Percentiles rank a stretch among this genome's conserved stretches.
These are phyloP conservation scores for Muscicapa striata DNA, from an alignment of 2,797 vertebrate genomes.

Conservation along the genomic window DNA sequence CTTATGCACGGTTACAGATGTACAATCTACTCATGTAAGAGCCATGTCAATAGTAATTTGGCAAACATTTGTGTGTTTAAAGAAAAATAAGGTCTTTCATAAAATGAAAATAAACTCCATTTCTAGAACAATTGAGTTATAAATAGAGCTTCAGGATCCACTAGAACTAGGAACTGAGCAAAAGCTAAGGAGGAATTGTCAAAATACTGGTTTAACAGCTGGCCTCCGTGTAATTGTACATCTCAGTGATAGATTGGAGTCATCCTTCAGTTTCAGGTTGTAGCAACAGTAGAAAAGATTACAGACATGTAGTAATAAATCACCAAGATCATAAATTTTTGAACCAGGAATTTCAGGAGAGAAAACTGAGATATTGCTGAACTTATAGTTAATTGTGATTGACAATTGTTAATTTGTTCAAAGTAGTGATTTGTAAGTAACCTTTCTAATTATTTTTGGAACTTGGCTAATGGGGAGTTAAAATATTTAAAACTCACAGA, in stretches of 20 bases:
- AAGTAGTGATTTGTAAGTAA: background rate
- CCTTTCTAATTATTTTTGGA: background rate
- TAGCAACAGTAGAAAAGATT: background rate
- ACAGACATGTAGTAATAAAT: background rate
- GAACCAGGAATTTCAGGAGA: background rate
- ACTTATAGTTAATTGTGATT: background rate
- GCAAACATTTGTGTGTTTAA: background rate
- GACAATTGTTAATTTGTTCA: background rate
- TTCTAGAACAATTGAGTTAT: background rate
- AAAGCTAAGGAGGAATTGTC: background rate
- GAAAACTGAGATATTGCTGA: background rate
- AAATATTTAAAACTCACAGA: background rate
- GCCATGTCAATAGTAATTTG: background rate
- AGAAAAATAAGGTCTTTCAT: background rate
- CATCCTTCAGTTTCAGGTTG: background rate
- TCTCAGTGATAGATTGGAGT: background rate
- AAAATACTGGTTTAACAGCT: background rate
- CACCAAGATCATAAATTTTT: background rate
- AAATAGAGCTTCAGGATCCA: background rate
- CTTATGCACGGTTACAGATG: background rate
- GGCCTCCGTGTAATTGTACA: background rate
- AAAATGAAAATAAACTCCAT: background rate
- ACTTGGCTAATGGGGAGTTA: background rate
- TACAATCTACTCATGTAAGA: background rate
- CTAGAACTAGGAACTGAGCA: background rate